A percentile compares a stretch with the other conserved stretches of the same genome.
phyloP scores from a whole-genome alignment of 2,888 invertebrate species.

The Agrypnus murinus region DNA sequence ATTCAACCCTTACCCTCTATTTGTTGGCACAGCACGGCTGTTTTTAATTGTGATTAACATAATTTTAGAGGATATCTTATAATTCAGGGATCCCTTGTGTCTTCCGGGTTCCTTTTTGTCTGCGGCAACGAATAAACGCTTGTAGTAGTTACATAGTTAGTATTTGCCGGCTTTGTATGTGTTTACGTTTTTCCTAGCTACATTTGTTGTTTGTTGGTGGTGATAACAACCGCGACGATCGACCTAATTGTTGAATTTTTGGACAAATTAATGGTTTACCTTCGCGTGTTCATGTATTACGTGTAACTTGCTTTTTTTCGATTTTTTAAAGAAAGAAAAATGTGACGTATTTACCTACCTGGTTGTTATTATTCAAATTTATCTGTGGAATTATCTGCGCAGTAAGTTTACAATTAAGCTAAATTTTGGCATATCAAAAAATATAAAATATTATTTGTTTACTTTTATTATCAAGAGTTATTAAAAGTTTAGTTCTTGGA shows the following conservation, averaged over 20 bases:
- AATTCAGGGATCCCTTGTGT: not conserved
- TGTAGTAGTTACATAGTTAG: too few species aligned
- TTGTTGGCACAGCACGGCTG: slow-evolving; percentile 3
- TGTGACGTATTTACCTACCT: slow-evolving; percentile 41
- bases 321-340: slow-evolving; percentile 20
- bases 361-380: slow-evolving; percentile 29
- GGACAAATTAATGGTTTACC: not conserved
- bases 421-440: slow-evolving; percentile 3
- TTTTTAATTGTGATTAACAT: not conserved
- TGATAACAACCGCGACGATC: not conserved
- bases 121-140: not conserved
- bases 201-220: not conserved
- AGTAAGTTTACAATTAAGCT: slow-evolving; percentile 38
- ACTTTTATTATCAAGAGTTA: not conserved
- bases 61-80: too few species aligned
- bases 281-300: not conserved
- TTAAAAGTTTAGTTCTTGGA: not conserved
- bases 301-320: not conserved
- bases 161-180: slow-evolving; percentile 35
- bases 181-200: slow-evolving; percentile 25
- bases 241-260: slow-evolving; percentile 5
- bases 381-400: slow-evolving; percentile 32
- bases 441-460: not conserved
- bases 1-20: slow-evolving; percentile 32
- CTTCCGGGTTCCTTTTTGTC: slow-evolving; percentile 27